A percentile compares a stretch with the other conserved stretches of the same genome.
phyloP scores from a whole-genome alignment of 2,888 invertebrate species.

The Nemurella pictetii region DNA sequence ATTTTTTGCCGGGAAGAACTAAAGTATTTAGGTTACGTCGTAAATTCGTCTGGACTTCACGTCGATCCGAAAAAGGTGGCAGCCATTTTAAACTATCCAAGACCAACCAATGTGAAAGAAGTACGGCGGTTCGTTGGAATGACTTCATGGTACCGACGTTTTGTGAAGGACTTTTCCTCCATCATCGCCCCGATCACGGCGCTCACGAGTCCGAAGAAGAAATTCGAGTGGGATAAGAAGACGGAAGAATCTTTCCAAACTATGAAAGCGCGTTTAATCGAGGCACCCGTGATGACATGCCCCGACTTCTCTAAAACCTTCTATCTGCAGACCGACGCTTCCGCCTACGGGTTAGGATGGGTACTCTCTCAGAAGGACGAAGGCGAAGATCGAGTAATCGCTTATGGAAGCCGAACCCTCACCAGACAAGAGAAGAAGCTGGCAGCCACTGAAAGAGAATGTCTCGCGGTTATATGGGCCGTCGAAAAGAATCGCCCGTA shows the following conservation, averaged over 20 bases:
- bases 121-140: conserved; percentile 46
- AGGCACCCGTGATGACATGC: conserved; percentile 41
- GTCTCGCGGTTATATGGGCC: not conserved
- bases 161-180: conserved; percentile 39
- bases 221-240: conserved; percentile 28
- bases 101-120: conserved; percentile 44
- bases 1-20: conserved; percentile 27
- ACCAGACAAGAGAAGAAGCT: conserved; percentile 44
- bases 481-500: conserved; percentile 4
- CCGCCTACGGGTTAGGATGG: conserved; percentile 41
- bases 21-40: conserved; percentile 37
- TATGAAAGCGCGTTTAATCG: conserved; percentile 34
- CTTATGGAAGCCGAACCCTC: conserved; percentile 45
- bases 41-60: conserved; percentile 29
- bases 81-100: conserved; percentile 40
- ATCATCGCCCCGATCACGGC: not conserved
- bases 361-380: conserved; percentile 34
- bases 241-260: conserved; percentile 33
- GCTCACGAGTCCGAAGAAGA: conserved; percentile 12
- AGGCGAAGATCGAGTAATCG: conserved; percentile 44
- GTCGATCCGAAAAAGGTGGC: conserved; percentile 33
- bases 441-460: conserved; percentile 42
- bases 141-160: conserved; percentile 45
- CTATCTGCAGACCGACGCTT: conserved; percentile 41
- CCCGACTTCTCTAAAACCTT: conserved; percentile 41